Base-by-base conservation (phyloP, 2,113 vertebrate species). In the Hyaena hyaena region DNA sequence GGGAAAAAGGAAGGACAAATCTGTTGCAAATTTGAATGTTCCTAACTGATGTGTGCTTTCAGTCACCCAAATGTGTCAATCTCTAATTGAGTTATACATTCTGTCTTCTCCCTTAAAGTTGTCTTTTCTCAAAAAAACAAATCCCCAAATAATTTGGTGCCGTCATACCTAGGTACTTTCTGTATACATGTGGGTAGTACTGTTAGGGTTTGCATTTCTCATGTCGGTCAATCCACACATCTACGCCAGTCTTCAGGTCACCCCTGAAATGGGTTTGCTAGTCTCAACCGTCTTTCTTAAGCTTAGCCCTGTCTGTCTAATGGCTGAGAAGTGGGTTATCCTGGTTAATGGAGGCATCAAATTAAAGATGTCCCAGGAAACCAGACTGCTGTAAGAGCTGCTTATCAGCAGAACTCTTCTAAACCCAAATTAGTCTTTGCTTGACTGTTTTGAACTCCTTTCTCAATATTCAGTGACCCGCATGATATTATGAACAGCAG, bases 111-210 rank as follows among this genome's bases (percentile, higher is more conserved):
- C 87, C 69, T 84, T 68, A 39, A 93, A 69, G 24, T 61, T 8
- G 33, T 63, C 19, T 80, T 61, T 87, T 69, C 76, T 73, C 3
- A 74, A 53, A 28, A 31, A 35, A 85, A 43, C 65, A 65, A 23
- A 6, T 55, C 11, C 43, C 16, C 1, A 23, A 45, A 48, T 68
- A 39, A 48, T 6, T n/a, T 7, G 10, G 73, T 16, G 9, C 17
- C 2, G 2, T 58, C 17, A 15, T 35, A 58, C 68, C 15, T 33
- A 5, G 89, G 19, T 31, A 45, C 48, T 79, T 81, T 33, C 43
- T 11, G 10, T 39, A 2, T 39, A 3, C 21, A 23, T 0, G 9
- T 33, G 8, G 1, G 16, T 43, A 16, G 3, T 24, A 11, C 35
- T 58, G 48, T 14, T 7, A 35, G 43, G 10, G 33, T 26, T 15